Conservation (phyloP, 2,888 invertebrate species). For the Platerodrilus igneus region DNA sequence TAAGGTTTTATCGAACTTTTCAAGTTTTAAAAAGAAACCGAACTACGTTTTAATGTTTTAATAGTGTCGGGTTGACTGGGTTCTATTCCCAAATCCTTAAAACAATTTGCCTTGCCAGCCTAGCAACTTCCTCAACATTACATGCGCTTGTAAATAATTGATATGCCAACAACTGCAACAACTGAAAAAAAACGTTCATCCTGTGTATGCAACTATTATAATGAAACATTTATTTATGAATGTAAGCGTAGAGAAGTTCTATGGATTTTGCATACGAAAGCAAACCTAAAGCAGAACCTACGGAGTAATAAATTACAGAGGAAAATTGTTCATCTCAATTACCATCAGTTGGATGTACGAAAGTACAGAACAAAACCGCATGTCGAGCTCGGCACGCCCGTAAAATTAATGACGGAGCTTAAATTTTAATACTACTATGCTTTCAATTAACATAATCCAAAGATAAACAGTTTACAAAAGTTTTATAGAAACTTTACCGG, state of each 20-base stretch:
- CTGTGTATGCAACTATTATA: no score
- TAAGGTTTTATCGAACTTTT: no score
- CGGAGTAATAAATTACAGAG: slow-evolving; percentile 17
- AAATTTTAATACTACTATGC: slow-evolving; percentile 26
- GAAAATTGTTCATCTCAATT: slow-evolving; percentile 24
- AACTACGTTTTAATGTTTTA: no score
- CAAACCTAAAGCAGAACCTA: slow-evolving; percentile 20
- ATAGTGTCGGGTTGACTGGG: no score
- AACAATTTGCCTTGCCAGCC: no score
- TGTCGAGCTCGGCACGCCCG: slow-evolving; percentile 16
- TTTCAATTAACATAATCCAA: slow-evolving; percentile 28
- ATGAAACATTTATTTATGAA: slow-evolving; percentile 20
- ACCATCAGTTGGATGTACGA: slow-evolving; percentile 18
- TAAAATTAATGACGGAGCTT: slow-evolving; percentile 28
- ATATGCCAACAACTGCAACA: no score
- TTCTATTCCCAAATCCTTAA: no score
- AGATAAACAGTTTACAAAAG: slow-evolving; percentile 28
- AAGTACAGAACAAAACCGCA: slow-evolving; percentile 22
- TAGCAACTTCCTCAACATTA: no score
- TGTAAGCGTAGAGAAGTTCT: slow-evolving; percentile 18
- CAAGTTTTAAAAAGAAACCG: no score
- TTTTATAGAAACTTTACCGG: slow-evolving; percentile 23
- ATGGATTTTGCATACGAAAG: slow-evolving; percentile 19
- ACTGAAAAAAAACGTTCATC: no score
- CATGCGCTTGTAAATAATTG: no score